phyloP scores from a whole-genome alignment of 2,888 invertebrate species.

The Hirtodrosophila alboralis region DNA sequence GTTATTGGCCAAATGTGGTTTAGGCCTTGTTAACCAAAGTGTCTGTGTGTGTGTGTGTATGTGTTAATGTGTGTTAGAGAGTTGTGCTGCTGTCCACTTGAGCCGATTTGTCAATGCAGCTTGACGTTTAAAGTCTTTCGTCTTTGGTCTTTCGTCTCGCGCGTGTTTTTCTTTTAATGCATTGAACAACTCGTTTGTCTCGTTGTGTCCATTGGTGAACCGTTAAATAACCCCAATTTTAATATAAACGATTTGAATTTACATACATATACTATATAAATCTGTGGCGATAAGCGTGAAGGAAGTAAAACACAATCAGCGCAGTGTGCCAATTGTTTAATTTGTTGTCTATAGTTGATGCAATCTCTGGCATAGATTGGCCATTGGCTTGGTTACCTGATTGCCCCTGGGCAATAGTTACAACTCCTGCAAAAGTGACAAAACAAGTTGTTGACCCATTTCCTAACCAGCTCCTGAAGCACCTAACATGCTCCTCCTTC shows the following conservation, averaged over 20 bases:
- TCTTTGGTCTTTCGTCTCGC: conserved; percentile 23
- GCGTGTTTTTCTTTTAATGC: conserved; percentile 19
- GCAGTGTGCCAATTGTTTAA: conserved; percentile 43
- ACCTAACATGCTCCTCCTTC: conserved; percentile 11
- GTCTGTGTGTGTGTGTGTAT: conserved; percentile 18
- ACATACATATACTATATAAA: conserved; percentile 52
- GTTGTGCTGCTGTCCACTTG: conserved; percentile 32
- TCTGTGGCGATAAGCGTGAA: too few species aligned
- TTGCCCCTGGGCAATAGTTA: not conserved
- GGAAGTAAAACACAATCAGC: conserved; percentile 17
- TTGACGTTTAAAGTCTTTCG: conserved; percentile 56
- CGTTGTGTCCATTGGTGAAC: conserved; percentile 51
- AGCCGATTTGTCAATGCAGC: conserved; percentile 58
- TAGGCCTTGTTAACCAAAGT: conserved; percentile 46
- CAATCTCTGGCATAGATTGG: conserved; percentile 21
- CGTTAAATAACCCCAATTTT: conserved; percentile 74
- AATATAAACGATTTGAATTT: conserved; percentile 49
- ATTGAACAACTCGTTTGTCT: conserved; percentile 63
- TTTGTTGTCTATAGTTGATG: conserved; percentile 23
- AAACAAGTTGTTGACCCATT: conserved; percentile 55
- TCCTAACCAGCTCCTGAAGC: conserved; percentile 39
- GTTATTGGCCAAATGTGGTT: conserved; percentile 49
- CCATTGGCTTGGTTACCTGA: not conserved
- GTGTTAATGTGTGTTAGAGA: conserved; percentile 52
- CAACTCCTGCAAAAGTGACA: conserved; percentile 2